A percentile compares a stretch with the other conserved stretches of the same genome.
Evolutionary conservation across 1,140 invertebrate genomes (phyloP).

Genomic region (Nebria ingens): DNA sequence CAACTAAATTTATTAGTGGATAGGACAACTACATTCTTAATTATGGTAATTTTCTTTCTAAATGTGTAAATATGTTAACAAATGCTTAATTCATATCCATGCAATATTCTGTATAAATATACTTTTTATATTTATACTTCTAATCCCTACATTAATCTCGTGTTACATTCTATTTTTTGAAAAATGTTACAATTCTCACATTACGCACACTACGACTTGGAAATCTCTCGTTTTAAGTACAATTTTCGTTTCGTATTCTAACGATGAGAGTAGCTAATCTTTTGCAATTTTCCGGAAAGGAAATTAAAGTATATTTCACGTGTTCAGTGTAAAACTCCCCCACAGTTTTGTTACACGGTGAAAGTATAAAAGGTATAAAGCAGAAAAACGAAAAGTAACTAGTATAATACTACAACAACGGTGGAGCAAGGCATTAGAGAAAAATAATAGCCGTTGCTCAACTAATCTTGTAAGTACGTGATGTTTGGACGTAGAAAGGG

Average conservation of each 20-base stretch:
- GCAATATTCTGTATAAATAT: too few species aligned
- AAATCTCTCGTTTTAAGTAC: neutral
- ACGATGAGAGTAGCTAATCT: slow-evolving; percentile 16
- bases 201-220: neutral
- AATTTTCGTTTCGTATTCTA: slow-evolving; percentile 8
- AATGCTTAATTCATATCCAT: too few species aligned
- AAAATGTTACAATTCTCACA: neutral
- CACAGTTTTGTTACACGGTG: too few species aligned
- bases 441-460: slow-evolving; percentile 18
- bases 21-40: too few species aligned
- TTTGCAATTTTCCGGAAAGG: slow-evolving; percentile 18
- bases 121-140: too few species aligned
- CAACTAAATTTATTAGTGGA: too few species aligned
- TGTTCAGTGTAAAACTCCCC: slow-evolving; percentile 19
- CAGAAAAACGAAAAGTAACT: slow-evolving; percentile 9
- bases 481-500: neutral
- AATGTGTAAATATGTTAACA: too few species aligned
- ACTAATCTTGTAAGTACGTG: slow-evolving; percentile 12
- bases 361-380: neutral
- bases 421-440: slow-evolving; percentile 17
- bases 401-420: slow-evolving; percentile 12
- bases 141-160: neutral
- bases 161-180: neutral
- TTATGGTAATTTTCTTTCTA: too few species aligned
- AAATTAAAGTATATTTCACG: slow-evolving; percentile 23